Base-by-base conservation (phyloP, 2,113 vertebrate species). In the Perca flavescens region DNA sequence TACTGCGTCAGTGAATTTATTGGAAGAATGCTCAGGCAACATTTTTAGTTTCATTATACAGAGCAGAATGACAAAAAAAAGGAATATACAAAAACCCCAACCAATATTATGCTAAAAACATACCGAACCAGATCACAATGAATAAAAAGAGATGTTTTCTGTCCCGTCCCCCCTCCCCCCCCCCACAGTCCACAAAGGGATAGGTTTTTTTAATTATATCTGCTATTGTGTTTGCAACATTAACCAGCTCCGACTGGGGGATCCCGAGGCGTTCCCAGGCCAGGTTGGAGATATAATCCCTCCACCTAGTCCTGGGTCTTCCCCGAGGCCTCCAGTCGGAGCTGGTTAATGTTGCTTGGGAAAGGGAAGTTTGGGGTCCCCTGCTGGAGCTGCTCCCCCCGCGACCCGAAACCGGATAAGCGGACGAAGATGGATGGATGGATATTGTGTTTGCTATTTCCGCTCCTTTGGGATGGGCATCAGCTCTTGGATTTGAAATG, bases 41-140 rank as follows among this genome's bases (percentile, higher is more conserved):
- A 6, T 66, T 31, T 6, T 75, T 13, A 66, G 22, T 52, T 67
- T 90, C n/a, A 72, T 73, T 65, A 60, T 12, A 69, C 17, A 68
- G 63, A 60, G 75, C 61, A 75, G 11, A 72, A 64, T 52, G 54
- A 80, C 28, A 28, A 82, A 49, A 64, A 86, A 61, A 50, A 72
- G 1, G 19, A 64, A 86, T 34, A 74, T 50, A 86, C 49, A 82
- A 82, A 85, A 86, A 50, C 2, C 40, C 52, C 21, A 34, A 54
- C 15, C 47, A 60, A 65, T 36, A 40, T 77, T 43, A 43, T 80
- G 43, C 80, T 79, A 62, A 81, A 74, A 87, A 83, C 52, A 71
- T 49, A 82, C 14, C 70, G 66, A 64, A 60, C 49, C 64, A 74
- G 31, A 72, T 60, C 13, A 56, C 9, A 67, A 57, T 62, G 10